Evolutionary conservation across 2,797 vertebrate genomes (phyloP), one percentile per base, ranked within the genome.

Genomic region (Bradypodion ventrale): DNA sequence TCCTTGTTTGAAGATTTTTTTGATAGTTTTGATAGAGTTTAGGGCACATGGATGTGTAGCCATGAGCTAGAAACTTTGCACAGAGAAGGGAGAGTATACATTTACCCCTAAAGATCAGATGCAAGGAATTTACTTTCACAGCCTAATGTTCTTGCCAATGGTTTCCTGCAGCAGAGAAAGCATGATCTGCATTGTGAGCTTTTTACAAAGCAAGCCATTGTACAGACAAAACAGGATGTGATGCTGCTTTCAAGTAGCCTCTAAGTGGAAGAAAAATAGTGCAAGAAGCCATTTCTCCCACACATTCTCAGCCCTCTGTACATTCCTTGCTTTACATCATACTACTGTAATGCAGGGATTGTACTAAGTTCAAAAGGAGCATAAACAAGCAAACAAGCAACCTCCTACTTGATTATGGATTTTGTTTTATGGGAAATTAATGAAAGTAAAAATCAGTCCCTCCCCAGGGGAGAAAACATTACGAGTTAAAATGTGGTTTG

Each of bases 401-500:
- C 25, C 70, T 75, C 23, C 2, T 80, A 29, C 21, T 65, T 75
- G 56, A 75, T 29, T 66, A 42, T 59, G 49, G 44, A 75, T 80
- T 80, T 75, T 68, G n/a, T 66, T 79, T 75, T 68, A 80, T 59
- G 49, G 40, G 32, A 65, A 73, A 37, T 85, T 66, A 42, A 66
- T 27, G 32, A 75, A 52, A 83, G 83, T 60, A 40, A 88, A 44
- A 42, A 7, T 13, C n/a, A 85, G 4, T 79, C 66, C 79, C 29
- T 60, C 52, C 5, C 10, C 60, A 83, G 35, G 12, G 91, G 76
- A 93, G 85, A 76, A 92, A 84, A 40, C 0, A 21, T 65, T 44
- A 1, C 5, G 75, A 90, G 75, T 42, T 63, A 93, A 88, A 77
- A 82, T 32, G 35, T 37, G 84, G 70, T 68, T 89, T 92, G 89